These are phyloP conservation scores for Drosophila bipectinata DNA, from an alignment of 1,140 invertebrate species.

Conservation along the genomic window DNA sequence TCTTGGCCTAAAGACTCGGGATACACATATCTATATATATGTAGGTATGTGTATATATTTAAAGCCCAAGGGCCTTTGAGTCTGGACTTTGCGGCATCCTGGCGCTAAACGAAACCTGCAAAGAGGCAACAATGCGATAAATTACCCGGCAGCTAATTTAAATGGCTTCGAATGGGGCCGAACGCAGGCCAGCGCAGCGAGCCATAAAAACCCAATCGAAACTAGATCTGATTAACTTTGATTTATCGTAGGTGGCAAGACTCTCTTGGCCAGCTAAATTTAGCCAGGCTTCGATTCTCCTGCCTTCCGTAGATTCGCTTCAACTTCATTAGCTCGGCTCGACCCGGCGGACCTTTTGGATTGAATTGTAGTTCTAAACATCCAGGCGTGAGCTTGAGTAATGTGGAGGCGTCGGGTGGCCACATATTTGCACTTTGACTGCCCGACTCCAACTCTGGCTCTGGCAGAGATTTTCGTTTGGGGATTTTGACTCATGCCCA, in stretches of 20 bases:
- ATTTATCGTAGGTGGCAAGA: slow-evolving; percentile 74
- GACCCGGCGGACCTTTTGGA: slow-evolving; percentile 64
- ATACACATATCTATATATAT: neutral
- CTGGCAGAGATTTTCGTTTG: slow-evolving; percentile 11
- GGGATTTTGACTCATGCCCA: neutral
- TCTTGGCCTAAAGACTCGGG: slow-evolving; percentile 1
- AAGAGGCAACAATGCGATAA: slow-evolving; percentile 76
- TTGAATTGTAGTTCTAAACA: slow-evolving; percentile 62
- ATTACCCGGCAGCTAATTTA: slow-evolving; percentile 80
- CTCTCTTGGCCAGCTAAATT: slow-evolving; percentile 57
- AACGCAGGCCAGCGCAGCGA: slow-evolving; percentile 31
- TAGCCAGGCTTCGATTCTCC: slow-evolving; percentile 35
- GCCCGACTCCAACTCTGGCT: slow-evolving; percentile 10
- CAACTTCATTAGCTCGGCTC: slow-evolving; percentile 71
- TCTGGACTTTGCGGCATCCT: slow-evolving; percentile 69
- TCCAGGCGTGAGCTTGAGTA: slow-evolving; percentile 72
- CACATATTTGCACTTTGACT: slow-evolving; percentile 79
- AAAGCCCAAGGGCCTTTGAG: slow-evolving; percentile 67
- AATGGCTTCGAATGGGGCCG: slow-evolving; percentile 63
- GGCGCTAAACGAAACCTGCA: slow-evolving; percentile 78
- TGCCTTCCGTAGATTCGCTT: slow-evolving; percentile 9
- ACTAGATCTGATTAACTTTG: slow-evolving; percentile 81
- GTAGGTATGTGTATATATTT: neutral
- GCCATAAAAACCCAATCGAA: slow-evolving; percentile 78
- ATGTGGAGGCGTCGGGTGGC: slow-evolving; percentile 66